Evolutionary conservation across 1,140 invertebrate genomes (phyloP).

Genomic region (Samia ricini): DNA sequence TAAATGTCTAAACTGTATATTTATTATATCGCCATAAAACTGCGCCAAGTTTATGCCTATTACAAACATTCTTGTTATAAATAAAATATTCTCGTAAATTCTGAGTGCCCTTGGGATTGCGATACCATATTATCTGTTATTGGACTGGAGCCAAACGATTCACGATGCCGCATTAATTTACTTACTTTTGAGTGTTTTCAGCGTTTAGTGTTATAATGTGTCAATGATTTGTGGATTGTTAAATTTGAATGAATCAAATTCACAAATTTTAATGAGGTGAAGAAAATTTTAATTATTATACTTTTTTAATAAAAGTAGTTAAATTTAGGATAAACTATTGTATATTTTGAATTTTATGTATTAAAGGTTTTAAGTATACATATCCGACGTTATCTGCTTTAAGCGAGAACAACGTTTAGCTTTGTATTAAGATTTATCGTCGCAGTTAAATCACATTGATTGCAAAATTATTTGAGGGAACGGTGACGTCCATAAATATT

Average conservation of each 20-base stretch:
- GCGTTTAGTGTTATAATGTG: slow-evolving; percentile 12
- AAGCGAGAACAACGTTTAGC: background rate
- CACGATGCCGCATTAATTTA: slow-evolving; percentile 46
- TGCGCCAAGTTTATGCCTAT: background rate
- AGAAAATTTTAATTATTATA: too few species aligned
- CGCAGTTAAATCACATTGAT: slow-evolving; percentile 19
- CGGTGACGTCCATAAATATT: slow-evolving; percentile 26
- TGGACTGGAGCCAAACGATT: slow-evolving; percentile 56
- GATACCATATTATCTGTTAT: slow-evolving; percentile 35
- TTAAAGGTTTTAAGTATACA: too few species aligned
- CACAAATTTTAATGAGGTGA: too few species aligned
- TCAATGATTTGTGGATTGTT: background rate
- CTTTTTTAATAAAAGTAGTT: too few species aligned
- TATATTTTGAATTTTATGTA: too few species aligned
- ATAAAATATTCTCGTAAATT: slow-evolving; percentile 37
- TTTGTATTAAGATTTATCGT: slow-evolving; percentile 19
- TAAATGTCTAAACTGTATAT: background rate
- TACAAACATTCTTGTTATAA: background rate
- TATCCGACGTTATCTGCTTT: too few species aligned
- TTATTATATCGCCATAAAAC: background rate
- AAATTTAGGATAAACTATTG: too few species aligned
- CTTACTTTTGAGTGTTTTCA: slow-evolving; percentile 44
- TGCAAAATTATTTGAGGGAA: slow-evolving; percentile 22
- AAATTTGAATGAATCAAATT: background rate
- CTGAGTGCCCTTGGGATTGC: slow-evolving; percentile 51